Base-by-base conservation (phyloP, 2,797 vertebrate species). In the Novumbra hubbsi region DNA sequence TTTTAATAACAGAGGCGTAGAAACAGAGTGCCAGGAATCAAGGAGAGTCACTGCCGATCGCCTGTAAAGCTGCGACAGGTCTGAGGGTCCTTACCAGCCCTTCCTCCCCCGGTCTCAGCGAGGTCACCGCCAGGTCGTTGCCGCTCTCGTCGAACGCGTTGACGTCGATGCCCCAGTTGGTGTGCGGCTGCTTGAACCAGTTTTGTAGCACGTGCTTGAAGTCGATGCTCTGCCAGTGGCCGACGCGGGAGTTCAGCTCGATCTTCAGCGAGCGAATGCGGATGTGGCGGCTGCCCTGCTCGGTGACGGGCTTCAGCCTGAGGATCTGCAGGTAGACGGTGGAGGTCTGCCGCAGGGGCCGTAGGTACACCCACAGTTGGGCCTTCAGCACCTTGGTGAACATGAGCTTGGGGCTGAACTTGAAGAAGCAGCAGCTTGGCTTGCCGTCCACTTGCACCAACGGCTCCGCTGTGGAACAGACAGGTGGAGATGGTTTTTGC, bases 141-240 rank as follows among this genome's bases (percentile, higher is more conserved):
- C 97, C 98, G 74, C 93, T 97, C 88, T 97, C 96, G 52, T 99
- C 97, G 74, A 98, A 98, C 89, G 97, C 97, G 77, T 98, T 98
- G 95, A 99, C 98, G 92, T 99, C 97, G 74, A 99, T 98, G 72
- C 98, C 98, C 97, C 97, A 99, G 86, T 99, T 99, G 93, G 96
- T 98, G 87, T 99, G 96, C 0, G 98, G 98, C 89, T 99, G 98
- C 88, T 97, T 98, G 92, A 99, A 99, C 98, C 98, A 99, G 93
- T 98, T 99, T 91, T 99, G 98, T 86, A 99, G 91, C 76, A 99
- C 97, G 71, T 98, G 96, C 88, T 99, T 99, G 94, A 99, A 99
- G 94, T 99, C 98, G 82, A 99, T 99, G 88, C 98, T 99, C 91
- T 99, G 97, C 98, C 98, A 99, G 91, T 98, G 97, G 70, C 97